Conservation (phyloP, 2,888 invertebrate species). For the Vanessa cardui region DNA sequence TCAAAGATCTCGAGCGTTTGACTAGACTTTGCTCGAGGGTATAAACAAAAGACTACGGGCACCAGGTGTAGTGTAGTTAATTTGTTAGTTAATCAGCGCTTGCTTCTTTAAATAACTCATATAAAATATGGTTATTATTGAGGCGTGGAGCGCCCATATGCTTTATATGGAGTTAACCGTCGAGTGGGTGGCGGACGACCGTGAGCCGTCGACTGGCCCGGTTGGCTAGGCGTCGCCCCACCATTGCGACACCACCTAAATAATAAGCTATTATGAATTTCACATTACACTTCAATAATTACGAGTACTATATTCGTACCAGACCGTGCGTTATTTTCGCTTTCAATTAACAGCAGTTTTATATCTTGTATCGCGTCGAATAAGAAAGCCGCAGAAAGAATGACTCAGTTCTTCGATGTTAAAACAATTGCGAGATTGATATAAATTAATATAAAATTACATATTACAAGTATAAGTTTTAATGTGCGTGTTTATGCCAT, state of each 20-base stretch:
- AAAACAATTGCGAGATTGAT: too few relatives aligned
- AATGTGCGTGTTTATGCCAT: too few relatives aligned
- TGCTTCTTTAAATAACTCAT: constrained; percentile 43
- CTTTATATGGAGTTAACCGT: constrained; percentile 78
- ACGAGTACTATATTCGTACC: constrained; percentile 29
- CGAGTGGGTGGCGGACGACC: constrained; percentile 80
- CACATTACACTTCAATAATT: constrained; percentile 38
- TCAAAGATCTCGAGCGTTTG: constrained; percentile 9
- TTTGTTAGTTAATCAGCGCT: constrained; percentile 9
- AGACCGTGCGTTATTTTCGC: constrained; percentile 24
- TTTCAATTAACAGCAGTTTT: constrained; percentile 8
- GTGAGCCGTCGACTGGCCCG: constrained; percentile 71
- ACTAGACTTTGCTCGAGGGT: constrained; percentile 7
- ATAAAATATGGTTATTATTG: constrained; percentile 75
- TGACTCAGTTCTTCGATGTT: background rate
- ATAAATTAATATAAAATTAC: too few relatives aligned
- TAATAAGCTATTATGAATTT: constrained; percentile 57
- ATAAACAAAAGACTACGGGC: background rate
- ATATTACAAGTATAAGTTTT: too few relatives aligned
- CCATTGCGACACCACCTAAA: constrained; percentile 71
- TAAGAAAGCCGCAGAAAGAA: background rate
- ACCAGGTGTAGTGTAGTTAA: background rate
- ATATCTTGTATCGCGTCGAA: background rate
- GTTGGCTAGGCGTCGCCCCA: constrained; percentile 66
- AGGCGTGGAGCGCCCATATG: constrained; percentile 65